phyloP scores from a whole-genome alignment of 1,140 invertebrate species.

The Procambarus clarkii region DNA sequence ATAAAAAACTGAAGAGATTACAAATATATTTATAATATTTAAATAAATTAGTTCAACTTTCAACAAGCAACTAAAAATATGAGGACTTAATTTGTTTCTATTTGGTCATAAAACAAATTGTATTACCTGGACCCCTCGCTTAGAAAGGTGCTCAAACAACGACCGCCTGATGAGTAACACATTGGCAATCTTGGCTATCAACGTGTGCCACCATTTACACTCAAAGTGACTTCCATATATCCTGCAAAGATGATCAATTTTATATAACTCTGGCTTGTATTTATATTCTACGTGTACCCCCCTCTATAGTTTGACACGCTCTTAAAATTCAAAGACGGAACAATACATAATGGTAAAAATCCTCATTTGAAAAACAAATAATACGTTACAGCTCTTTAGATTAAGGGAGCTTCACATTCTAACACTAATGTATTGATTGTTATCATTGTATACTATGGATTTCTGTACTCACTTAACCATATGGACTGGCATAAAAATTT shows the following conservation, averaged over 20 bases:
- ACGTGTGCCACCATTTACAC: slow-evolving; percentile 55
- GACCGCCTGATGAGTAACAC: slow-evolving; percentile 81
- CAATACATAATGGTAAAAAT: no score
- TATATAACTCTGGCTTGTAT: no score
- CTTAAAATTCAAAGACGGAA: no score
- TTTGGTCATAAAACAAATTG: not conserved
- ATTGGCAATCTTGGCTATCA: slow-evolving; percentile 74
- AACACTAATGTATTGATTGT: no score
- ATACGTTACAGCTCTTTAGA: no score
- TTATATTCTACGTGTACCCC: no score
- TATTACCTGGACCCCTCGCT: slow-evolving; percentile 82
- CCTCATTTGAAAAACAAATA: no score
- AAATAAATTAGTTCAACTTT: not conserved
- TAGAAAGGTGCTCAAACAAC: slow-evolving; percentile 82
- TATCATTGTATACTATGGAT: no score
- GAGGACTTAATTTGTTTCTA: not conserved
- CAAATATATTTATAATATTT: no score
- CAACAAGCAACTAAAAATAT: not conserved
- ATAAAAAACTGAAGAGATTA: no score
- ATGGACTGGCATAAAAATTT: slow-evolving; percentile 83
- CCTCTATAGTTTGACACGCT: no score
- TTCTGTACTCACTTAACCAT: slow-evolving; percentile 77
- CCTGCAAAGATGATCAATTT: slow-evolving; percentile 6
- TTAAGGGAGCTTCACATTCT: no score
- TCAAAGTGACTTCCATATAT: slow-evolving; percentile 74